Evolutionary conservation across 2,113 vertebrate species (phyloP).

Genomic region (Paedocypris sp.): DNA sequence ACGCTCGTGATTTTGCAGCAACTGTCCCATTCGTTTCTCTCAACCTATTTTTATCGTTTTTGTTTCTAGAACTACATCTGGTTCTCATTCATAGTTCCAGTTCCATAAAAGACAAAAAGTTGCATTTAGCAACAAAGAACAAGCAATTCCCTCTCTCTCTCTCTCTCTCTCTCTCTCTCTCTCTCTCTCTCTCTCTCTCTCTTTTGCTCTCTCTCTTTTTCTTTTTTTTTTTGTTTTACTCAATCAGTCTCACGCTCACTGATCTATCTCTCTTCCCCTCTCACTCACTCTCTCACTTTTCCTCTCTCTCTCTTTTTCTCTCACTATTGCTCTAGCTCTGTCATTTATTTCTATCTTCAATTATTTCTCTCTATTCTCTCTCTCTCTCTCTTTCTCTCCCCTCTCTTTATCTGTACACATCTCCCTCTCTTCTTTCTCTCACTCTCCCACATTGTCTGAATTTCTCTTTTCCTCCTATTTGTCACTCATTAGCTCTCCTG

Average conservation of each 20-base stretch:
- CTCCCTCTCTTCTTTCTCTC: no score
- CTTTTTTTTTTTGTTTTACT: no score
- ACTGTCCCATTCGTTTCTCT: slow-evolving; percentile 22
- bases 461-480: no score
- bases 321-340: neutral
- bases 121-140: slow-evolving; percentile 17
- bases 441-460: no score
- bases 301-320: neutral
- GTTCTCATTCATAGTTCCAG: slow-evolving; percentile 36
- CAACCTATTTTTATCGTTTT: slow-evolving; percentile 36
- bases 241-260: no score
- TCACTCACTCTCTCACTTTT: neutral
- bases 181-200: neutral
- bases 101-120: slow-evolving; percentile 45
- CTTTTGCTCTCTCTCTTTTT: neutral
- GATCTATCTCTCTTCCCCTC: neutral
- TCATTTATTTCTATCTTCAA: no score
- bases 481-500: no score
- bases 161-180: neutral
- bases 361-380: no score
- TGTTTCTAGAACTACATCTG: slow-evolving; percentile 37
- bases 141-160: neutral
- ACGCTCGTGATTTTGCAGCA: no score
- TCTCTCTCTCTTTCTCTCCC: no score
- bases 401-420: no score